Percentiles rank a stretch among this genome's conserved stretches.
Conservation (phyloP, 2,113 vertebrate species). For the Antidorcas marsupialis region DNA sequence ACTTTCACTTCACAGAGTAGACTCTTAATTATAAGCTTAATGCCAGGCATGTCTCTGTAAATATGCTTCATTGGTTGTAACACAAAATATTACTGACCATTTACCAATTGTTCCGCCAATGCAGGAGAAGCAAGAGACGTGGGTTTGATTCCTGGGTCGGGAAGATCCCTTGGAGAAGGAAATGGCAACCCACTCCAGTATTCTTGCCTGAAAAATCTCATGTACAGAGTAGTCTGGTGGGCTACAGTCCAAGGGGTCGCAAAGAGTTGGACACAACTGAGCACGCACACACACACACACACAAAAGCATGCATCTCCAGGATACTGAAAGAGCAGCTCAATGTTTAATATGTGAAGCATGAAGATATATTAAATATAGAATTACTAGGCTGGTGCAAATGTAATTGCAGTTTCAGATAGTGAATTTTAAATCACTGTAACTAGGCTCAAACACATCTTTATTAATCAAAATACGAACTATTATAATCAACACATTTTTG, state of each 20-base stretch:
- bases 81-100: constrained; percentile 21
- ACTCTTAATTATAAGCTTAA: constrained; percentile 30
- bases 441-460: not conserved
- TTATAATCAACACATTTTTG: not conserved
- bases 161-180: not conserved
- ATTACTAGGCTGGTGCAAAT: not conserved
- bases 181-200: not conserved
- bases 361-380: not conserved
- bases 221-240: not conserved
- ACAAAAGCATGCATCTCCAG: not conserved
- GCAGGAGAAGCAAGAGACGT: not conserved
- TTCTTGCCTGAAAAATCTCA: not conserved
- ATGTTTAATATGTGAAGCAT: constrained; percentile 23
- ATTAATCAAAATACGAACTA: not conserved
- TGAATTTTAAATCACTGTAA: not conserved
- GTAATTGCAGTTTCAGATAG: not conserved
- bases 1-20: not conserved
- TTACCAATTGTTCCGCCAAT: not conserved
- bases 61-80: not conserved
- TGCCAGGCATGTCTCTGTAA: not conserved
- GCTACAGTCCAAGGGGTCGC: not conserved
- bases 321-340: not conserved
- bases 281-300: not conserved
- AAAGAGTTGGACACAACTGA: not conserved
- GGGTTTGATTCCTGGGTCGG: not conserved